These are phyloP conservation scores for Notospermus geniculatus DNA, from an alignment of 1,140 invertebrate genomes.

Conservation along the genomic window DNA sequence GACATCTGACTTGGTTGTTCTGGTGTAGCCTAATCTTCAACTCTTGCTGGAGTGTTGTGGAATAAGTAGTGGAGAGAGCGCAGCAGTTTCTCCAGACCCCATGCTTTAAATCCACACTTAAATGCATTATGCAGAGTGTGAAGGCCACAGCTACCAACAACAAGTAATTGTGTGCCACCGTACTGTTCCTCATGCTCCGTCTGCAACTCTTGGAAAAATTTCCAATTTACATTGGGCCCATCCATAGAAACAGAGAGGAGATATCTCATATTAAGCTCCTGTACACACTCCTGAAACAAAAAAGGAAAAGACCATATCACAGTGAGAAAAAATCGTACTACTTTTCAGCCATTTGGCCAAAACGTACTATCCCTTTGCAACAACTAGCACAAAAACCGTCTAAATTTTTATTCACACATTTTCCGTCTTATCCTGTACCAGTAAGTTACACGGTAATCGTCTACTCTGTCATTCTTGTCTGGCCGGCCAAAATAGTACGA, in stretches of 20 bases:
- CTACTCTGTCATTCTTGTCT: too few relatives aligned
- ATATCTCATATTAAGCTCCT: slow-evolving; percentile 8
- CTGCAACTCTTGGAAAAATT: slow-evolving; percentile 27
- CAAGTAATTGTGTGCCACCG: slow-evolving; percentile 16
- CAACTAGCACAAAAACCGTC: too few relatives aligned
- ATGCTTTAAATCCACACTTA: slow-evolving; percentile 15
- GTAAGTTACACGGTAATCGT: too few relatives aligned
- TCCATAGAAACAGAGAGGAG: slow-evolving; percentile 31
- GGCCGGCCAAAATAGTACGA: too few relatives aligned
- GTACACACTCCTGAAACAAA: neutral
- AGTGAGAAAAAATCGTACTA: too few relatives aligned
- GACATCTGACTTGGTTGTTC: too few relatives aligned
- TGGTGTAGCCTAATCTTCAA: neutral
- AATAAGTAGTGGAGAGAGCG: slow-evolving; percentile 11
- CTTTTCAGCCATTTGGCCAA: too few relatives aligned
- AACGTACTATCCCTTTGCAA: too few relatives aligned
- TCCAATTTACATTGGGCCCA: slow-evolving; percentile 33
- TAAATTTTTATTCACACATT: too few relatives aligned
- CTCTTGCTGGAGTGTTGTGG: neutral
- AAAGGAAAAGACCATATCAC: too few relatives aligned
- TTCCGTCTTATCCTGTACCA: too few relatives aligned
- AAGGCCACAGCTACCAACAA: slow-evolving; percentile 24
- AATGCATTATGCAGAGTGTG: slow-evolving; percentile 26
- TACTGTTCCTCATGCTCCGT: slow-evolving; percentile 15
- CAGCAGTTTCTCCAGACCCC: slow-evolving; percentile 19